Base-by-base conservation (phyloP, 2,113 vertebrate genomes). In the Glaucidium brasilianum region DNA sequence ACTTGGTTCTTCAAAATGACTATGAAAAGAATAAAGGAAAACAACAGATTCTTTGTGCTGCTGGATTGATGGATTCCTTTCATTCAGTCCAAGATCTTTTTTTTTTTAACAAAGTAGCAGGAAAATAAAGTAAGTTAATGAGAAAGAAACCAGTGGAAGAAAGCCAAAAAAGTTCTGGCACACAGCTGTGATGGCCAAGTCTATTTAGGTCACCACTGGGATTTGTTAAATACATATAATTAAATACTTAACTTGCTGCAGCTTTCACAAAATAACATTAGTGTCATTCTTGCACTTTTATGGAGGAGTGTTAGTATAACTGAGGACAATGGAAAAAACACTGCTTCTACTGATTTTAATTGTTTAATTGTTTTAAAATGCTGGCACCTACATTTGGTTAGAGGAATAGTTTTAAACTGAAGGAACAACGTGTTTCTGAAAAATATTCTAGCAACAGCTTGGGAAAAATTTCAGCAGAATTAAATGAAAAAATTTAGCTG, bases 21-120 rank as follows among this genome's bases (percentile, higher is more conserved):
- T 78, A 12, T 87, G 64, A 92, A 96, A 94, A 23, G 58, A 93
- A 91, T 88, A 92, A 97, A 91, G 64, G 22, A 50, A 58, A 92
- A 95, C 88, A 97, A 95, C 53, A 80, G 41, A 69, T 73, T 69
- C 37, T 93, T 97, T 91, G 62, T 78, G n/a, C n/a, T 79, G 15
- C 64, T 86, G 29, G 27, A 60, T 89, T 37, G 35, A 60, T 60
- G 41, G 50, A 83, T 89, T 95, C 68, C 55, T 59, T 96, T 81
- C 55, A 80, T 82, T 95, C 69, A 26, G 30, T 21, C 85, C 69
- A 95, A 86, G 55, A 84, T 35, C 15, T 37, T 56, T 87, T 95
- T 43, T 39, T 39, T 39, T 95, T 85, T 58, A 80, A 88, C 39
- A 85, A 64, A 34, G 29, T 60, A 77, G 17, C 8, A 90, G 50